Base-by-base conservation (phyloP, 2,888 invertebrate species). In the Amphipoea oculea region DNA sequence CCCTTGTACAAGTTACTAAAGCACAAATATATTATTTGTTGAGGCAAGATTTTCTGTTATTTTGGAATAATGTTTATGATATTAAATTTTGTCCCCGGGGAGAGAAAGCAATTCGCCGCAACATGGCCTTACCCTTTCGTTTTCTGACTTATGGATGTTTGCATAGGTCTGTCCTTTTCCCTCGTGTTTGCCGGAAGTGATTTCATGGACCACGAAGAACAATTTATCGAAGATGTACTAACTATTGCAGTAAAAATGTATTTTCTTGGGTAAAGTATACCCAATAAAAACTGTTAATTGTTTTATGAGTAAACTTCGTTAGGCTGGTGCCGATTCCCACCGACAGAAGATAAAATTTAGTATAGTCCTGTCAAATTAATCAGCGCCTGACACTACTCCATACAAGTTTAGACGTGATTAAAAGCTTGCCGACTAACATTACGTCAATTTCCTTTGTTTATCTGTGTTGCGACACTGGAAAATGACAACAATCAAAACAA, bases 1-100 rank as follows among this genome's bases (percentile, higher is more conserved):
- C 82, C 76, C 77, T 80, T 76, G 71, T 75, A 86, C 77, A 85
- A 88, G 84, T 88, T 89, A 90, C 90, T 90, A 89, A 90, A 87
- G 82, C 85, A 77, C 79, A 86, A 90, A 87, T 86, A 88, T 86
- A 83, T 87, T 88, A 86, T 88, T 84, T 88, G 88, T 84, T 85
- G 83, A 86, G 85, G 81, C 87, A 90, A 90, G 85, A 86, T 84
- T 88, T 88, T 86, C 81, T 90, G 90, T 89, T 91, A 90, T 91
- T 86, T 91, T 89, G 87, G 87, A 88, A 88, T 90, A 88, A 91
- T 90, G 89, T 91, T 91, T 90, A 91, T 88, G 90, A 91, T 91
- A 91, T 91, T 91, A 91, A 91, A 91, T 91, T 90, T 89, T 90
- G 90, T 90, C 90, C 88, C 86, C 75, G 65, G 89, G 85, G 91